Evolutionary conservation across 37 sponge, comb jelly and placozoan genomes (phyloP).

Genomic region (Spongilla lacustris): DNA sequence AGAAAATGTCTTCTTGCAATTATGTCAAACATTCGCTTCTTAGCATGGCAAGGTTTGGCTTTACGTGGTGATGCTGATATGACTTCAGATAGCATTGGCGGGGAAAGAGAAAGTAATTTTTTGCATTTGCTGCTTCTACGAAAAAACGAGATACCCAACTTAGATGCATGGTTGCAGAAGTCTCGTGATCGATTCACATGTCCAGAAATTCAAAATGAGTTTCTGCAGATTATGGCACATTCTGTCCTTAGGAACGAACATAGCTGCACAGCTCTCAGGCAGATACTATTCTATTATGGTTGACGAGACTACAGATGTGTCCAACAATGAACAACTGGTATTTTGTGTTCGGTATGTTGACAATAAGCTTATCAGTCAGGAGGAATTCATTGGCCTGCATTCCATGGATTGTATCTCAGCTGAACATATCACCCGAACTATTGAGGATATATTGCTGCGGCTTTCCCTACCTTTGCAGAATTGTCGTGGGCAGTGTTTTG

Average conservation of each 20-base stretch:
- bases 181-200: conserved; percentile 10
- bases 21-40: conserved; percentile 47
- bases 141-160: conserved; percentile 26
- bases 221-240: conserved; percentile 27
- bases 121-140: conserved; percentile 34
- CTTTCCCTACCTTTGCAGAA: conserved; percentile 29
- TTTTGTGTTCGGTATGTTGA: conserved; percentile 4
- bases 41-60: conserved; percentile 47
- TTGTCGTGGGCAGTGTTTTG: conserved; percentile 61
- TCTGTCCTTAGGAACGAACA: conserved; percentile 17
- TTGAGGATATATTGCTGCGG: conserved; percentile 44
- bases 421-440: conserved; percentile 8
- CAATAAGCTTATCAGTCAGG: conserved; percentile 4
- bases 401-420: conserved; percentile 20
- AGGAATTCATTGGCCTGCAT: conserved; percentile 41
- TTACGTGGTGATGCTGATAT: conserved; percentile 46
- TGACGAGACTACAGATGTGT: conserved; percentile 45
- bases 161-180: conserved; percentile 40
- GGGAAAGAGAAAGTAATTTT: conserved; percentile 46
- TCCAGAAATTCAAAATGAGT: conserved; percentile 53
- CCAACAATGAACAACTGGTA: conserved; percentile 54
- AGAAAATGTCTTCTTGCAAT: conserved; percentile 51
- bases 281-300: conserved; percentile 50
- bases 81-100: neutral
- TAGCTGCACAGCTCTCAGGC: conserved; percentile 11